Percentiles rank a stretch among this genome's conserved stretches.
Evolutionary conservation across 2,888 invertebrate genomes (phyloP).

Genomic region (Nomada ferruginata): DNA sequence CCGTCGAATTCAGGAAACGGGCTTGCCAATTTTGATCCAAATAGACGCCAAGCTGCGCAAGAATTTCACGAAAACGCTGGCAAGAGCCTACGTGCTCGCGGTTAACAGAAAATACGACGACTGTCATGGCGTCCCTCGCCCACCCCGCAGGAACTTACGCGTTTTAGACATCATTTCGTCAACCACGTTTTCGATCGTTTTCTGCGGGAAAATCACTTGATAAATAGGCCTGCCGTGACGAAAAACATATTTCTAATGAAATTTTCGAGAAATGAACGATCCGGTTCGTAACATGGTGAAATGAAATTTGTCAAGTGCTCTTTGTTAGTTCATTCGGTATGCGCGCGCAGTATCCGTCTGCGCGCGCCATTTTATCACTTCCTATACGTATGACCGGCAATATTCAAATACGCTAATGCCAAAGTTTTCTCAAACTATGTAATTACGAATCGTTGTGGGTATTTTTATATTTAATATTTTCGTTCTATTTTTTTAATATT

Average conservation of each 20-base stretch:
- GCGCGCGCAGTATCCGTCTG: conserved; percentile 75
- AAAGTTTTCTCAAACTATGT: background rate
- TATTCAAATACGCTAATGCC: conserved; percentile 33
- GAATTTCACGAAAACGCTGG: conserved; percentile 67
- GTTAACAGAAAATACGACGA: conserved; percentile 78
- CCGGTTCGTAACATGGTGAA: conserved; percentile 34
- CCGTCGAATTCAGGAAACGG: conserved; percentile 40
- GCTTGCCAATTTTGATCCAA: conserved; percentile 51
- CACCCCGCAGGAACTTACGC: conserved; percentile 75
- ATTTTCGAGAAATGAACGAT: conserved; percentile 29
- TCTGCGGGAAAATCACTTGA: conserved; percentile 17
- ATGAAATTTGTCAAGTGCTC: conserved; percentile 53
- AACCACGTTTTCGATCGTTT: conserved; percentile 7
- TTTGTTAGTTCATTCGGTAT: conserved; percentile 50
- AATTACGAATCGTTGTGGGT: background rate
- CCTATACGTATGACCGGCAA: conserved; percentile 55
- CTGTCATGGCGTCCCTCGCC: conserved; percentile 81
- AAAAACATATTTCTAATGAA: conserved; percentile 44
- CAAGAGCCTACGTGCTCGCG: conserved; percentile 69
- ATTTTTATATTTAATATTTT: background rate
- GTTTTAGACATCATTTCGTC: conserved; percentile 41
- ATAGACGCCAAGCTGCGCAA: conserved; percentile 43
- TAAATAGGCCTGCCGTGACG: background rate
- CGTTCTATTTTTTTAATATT: background rate
- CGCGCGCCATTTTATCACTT: conserved; percentile 65